Evolutionary conservation across 2,797 vertebrate genomes (phyloP).

Genomic region (Setipinna tenuifilis): DNA sequence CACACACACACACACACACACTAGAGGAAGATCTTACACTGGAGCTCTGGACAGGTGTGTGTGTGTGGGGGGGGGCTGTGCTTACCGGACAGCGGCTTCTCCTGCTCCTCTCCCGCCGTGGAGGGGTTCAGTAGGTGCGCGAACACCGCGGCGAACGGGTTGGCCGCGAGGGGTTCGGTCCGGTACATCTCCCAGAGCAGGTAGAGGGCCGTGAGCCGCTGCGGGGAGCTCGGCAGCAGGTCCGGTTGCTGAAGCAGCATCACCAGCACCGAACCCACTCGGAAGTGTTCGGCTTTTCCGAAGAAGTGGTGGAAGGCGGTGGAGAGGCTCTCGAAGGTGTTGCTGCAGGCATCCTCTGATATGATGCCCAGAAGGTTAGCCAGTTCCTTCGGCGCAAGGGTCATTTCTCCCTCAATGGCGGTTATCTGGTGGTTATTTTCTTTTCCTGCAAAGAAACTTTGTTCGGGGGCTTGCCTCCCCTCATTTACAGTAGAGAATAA

Average conservation of each 20-base stretch:
- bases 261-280: slow-evolving; percentile 91
- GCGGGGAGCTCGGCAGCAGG: slow-evolving; percentile 90
- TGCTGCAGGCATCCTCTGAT: slow-evolving; percentile 93
- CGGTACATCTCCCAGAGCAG: slow-evolving; percentile 99
- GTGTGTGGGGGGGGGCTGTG: neutral
- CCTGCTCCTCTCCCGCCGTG: slow-evolving; percentile 84
- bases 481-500: neutral
- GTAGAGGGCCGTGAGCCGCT: slow-evolving; percentile 95
- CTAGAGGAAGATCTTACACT: too few species aligned
- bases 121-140: slow-evolving; percentile 93
- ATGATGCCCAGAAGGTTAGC: slow-evolving; percentile 93
- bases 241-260: slow-evolving; percentile 96
- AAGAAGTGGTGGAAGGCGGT: slow-evolving; percentile 96
- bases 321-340: slow-evolving; percentile 92
- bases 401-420: slow-evolving; percentile 63
- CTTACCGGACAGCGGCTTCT: slow-evolving; percentile 87
- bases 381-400: slow-evolving; percentile 88
- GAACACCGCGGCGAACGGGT: slow-evolving; percentile 96
- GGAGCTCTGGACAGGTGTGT: neutral
- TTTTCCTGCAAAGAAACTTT: neutral
- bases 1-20: neutral
- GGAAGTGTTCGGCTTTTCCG: slow-evolving; percentile 93
- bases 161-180: slow-evolving; percentile 94
- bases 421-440: neutral
- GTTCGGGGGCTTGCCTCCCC: neutral